Evolutionary conservation across 2,797 vertebrate species (phyloP), one percentile per base, ranked within the genome.

Genomic region (Artibeus jamaicensis): DNA sequence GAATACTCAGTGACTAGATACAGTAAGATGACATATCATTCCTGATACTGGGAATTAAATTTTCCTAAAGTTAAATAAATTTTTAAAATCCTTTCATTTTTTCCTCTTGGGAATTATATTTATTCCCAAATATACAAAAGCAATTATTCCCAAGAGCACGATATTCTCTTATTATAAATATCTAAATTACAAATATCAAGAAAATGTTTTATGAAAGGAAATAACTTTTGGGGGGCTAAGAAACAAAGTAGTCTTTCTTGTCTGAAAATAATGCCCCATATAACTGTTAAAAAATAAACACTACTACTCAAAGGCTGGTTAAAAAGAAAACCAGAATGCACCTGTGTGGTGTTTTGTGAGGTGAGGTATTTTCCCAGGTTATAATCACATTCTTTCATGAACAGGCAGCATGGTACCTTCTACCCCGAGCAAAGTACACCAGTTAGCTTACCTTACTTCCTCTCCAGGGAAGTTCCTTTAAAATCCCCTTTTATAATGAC

Each of bases 401-500:
- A 86, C 21, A 32, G 1, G 1, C 24, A 44, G 22, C 24, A 46
- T 32, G 1, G 2, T 12, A 77, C 32, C n/a, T 84, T 29, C 32
- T 42, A 24, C 15, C 29, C 11, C 2, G 18, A 78, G 65, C 44
- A 93, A 95, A 90, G 55, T 19, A 94, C 59, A 94, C 59, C 82
- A 5, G 19, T 46, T 73, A 39, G 0, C 59, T 82, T 24, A 90
- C 42, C 76, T 87, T 90, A 90, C n/a, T 94, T 95, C 89, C 73
- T 92, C 26, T 93, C 26, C 62, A n/a, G 26, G 42, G 39, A 70
- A 90, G 44, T 95, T 93, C 86, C 71, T 96, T 95, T 32, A 82
- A 53, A 96, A 96, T 97, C 96, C 68, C 94, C 71, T 62, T 88
- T 53, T 24, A 73, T 34, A 16, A 50, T 73, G 53, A 89, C 9